These are phyloP conservation scores for Brienomyrus brachyistius DNA, from an alignment of 2,113 vertebrate genomes.

Conservation along the genomic window DNA sequence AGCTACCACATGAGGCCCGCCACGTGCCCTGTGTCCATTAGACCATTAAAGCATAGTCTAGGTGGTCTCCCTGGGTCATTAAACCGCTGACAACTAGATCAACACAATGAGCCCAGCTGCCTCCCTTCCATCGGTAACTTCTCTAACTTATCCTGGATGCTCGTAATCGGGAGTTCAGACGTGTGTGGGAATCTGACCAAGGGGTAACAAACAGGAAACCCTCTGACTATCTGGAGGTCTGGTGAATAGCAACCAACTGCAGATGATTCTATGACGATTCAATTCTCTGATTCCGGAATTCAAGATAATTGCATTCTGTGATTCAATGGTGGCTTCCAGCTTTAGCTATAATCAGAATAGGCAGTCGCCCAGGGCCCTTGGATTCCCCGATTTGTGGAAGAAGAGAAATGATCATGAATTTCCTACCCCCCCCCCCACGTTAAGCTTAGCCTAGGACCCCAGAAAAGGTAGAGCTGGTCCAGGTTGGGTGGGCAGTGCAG, in stretches of 20 bases:
- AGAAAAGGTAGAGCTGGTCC: not conserved
- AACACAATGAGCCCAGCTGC: slow-evolving; percentile 13
- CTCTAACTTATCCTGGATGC: not conserved
- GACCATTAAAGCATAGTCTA: slow-evolving; percentile 14
- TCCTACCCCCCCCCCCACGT: not conserved
- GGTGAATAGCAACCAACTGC: not conserved
- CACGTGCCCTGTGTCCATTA: not conserved
- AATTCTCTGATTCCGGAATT: not conserved
- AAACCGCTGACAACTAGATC: slow-evolving; percentile 21
- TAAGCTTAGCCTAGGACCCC: not conserved
- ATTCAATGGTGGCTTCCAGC: not conserved
- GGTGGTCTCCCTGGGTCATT: slow-evolving; percentile 23
- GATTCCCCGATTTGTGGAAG: not conserved
- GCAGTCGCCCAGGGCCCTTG: not conserved
- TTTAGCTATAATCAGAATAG: not conserved
- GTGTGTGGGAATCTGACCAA: not conserved
- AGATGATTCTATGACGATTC: not conserved
- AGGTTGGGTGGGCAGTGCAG: slow-evolving; percentile 39
- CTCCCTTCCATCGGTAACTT: not conserved
- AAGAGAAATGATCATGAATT: not conserved
- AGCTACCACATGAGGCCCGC: not conserved
- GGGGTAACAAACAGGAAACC: not conserved
- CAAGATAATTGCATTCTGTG: not conserved
- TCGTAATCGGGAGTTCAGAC: not conserved
- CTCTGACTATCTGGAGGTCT: not conserved